Conservation (phyloP, 1,140 invertebrate genomes). For the Prorops nasuta region DNA sequence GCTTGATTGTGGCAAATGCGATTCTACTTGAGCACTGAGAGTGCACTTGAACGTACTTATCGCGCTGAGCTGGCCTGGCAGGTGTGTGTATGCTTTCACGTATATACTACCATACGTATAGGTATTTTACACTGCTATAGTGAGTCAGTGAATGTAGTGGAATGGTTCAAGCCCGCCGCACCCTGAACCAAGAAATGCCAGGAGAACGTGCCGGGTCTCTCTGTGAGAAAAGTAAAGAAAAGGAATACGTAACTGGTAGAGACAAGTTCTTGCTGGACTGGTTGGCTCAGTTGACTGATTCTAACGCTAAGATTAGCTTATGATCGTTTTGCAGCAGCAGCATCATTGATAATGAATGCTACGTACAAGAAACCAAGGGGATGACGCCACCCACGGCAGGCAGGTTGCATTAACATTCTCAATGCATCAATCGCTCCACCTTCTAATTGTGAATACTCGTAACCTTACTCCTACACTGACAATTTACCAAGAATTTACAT, state of each 20-base stretch:
- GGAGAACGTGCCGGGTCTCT: slow-evolving; percentile 17
- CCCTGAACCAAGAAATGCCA: slow-evolving; percentile 29
- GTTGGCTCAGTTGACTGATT: too few relatives aligned
- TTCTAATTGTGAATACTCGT: too few relatives aligned
- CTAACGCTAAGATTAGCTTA: too few relatives aligned
- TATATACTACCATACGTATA: neutral
- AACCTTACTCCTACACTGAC: too few relatives aligned
- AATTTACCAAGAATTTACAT: too few relatives aligned
- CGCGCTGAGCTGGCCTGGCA: neutral
- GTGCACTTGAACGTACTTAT: neutral
- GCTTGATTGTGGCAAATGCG: neutral
- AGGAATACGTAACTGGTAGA: slow-evolving; percentile 19
- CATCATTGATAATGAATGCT: too few relatives aligned
- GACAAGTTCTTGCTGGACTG: slow-evolving; percentile 22
- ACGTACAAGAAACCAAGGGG: too few relatives aligned
- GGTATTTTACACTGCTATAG: slow-evolving; percentile 10
- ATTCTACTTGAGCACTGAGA: slow-evolving; percentile 4
- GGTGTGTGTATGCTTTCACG: slow-evolving; percentile 12
- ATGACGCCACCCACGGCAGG: too few relatives aligned
- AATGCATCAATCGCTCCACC: too few relatives aligned
- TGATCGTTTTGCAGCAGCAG: too few relatives aligned
- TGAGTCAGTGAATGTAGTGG: slow-evolving; percentile 1
- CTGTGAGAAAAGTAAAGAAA: slow-evolving; percentile 9
- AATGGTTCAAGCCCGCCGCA: slow-evolving; percentile 24
- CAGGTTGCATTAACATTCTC: too few relatives aligned